Base-by-base conservation (phyloP, 2,797 vertebrate genomes). In the Psittacula derbiana region DNA sequence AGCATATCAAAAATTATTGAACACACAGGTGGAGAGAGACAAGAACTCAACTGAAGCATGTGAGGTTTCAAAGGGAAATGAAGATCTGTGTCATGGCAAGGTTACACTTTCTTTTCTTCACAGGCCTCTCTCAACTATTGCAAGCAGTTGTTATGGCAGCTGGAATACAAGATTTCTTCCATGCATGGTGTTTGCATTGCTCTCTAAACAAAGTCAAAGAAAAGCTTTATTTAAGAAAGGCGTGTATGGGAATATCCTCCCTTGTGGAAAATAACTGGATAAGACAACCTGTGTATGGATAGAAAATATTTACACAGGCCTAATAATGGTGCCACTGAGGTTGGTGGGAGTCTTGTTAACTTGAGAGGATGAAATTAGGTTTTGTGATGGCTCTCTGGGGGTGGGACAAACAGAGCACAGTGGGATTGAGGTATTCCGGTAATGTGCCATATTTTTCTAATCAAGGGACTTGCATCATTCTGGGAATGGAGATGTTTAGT, bases 401-500 rank as follows among this genome's bases (percentile, higher is more conserved):
- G 2, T 66, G 28, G n/a, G 28, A 85, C 36, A 50, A 23, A 36
- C 44, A 78, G 38, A 92, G 15, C 19, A 38, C 31, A 43, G 47
- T 28, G 41, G 28, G 31, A 64, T 33, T 65, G 73, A 80, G 25
- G 23, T 83, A 72, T 78, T 86, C 76, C 1, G 1, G 21, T 95
- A 87, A 80, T 17, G 55, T 62, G 33, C 19, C 58, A 18, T 1
- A 2, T 31, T 66, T 38, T 84, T 79, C 90, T 93, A 86, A 81
- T 73, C 76, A 83, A 69, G 53, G 15, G 24, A 49, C 83, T 93
- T 70, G 31, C 76, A 86, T 60, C 30, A 30, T 86, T 95, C 85
- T 60, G n/a, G 85, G 85, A 90, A 94, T 73, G n/a, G n/a, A 83
- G 73, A 79, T 84, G 62, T 82, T 87, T 90, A 49, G 76, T 64